Evolutionary conservation across 1,140 invertebrate genomes (phyloP), one percentile per base, ranked within the genome.

Genomic region (Oppia nitens): DNA sequence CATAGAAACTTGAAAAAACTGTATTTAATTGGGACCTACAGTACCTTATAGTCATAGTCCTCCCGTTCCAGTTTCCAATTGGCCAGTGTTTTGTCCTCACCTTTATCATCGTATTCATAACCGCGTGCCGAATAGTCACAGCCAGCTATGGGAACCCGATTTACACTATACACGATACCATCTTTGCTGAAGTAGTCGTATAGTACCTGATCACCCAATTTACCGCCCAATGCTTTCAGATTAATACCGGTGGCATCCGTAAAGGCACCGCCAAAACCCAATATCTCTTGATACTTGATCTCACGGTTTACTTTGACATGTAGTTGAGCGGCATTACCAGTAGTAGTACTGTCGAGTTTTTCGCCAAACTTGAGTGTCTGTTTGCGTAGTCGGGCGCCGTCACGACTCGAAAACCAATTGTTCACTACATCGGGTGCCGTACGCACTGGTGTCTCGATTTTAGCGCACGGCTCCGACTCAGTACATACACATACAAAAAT

Each of bases 191-290:
- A 60, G 40, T 60, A 60, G 49, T 60, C 55, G 11, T 28, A 23
- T n/a, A 60, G 59, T 21, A 60, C 24, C 20, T 32, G 27, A 1
- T 14, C 23, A 14, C 28, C 27, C 23, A 60, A n/a, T 29, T 47
- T 27, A 11, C 11, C 1, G 14, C 54, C 29, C 2, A 60, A 23
- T 50, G 3, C 1, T n/a, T 6, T 26, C 17, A 60, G 58, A 25
- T 60, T 59, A 3, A n/a, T 17, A 21, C 59, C 81, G 0, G 82
- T 79, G 0, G 87, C 71, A 68, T 92, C 89, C 0, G 87, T 92
- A 60, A 90, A 85, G 1, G 87, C 83, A 21, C 84, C 87, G 0
- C 89, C 88, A 67, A 87, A 91, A 0, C 88, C 89, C 53, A 78
- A 60, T n/a, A 78, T 69, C 23, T 61, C 69, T 64, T 78, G 73